Evolutionary conservation across 2,797 vertebrate species (phyloP), one percentile per base, ranked within the genome.

Genomic region (Dryobates pubescens): DNA sequence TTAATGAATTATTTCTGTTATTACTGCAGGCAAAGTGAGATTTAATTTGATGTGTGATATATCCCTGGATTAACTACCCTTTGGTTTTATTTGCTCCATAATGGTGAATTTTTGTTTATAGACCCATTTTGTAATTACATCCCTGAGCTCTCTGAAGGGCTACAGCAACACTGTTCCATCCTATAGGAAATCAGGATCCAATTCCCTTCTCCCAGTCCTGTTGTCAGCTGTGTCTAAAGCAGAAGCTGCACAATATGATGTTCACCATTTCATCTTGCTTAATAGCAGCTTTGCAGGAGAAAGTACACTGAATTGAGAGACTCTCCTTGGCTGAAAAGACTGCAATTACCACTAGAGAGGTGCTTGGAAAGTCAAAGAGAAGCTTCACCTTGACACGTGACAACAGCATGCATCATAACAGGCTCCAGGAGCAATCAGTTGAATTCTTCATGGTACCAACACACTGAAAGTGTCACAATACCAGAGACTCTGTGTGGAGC

Each of bases 1-100:
- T 93, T 96, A 96, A 96, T 96, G 94, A 96, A 96, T 96, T 95
- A 96, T 96, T 96, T 96, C 96, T 96, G 96, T 96, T 96, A 96
- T 96, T 96, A 96, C 95, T 96, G 84, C 94, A 94, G 88, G 94
- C 94, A 95, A 95, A 95, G 94, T 95, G 96, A 95, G 95, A 96
- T 96, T 96, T 96, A 96, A 96, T 96, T 96, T 95, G 91, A 96
- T 96, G 94, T 96, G 96, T 95, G 95, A 96, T 96, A 94, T 96
- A 96, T 95, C 94, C 93, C 94, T 87, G 95, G 95, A 96, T 96
- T 96, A 96, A 96, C 90, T 96, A 95, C 86, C 90, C 86, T 90
- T 96, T 95, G 92, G 86, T 95, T 96, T 96, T 94, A 96, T 96
- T 96, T 93, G 86, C 90, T 96, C 82, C 92, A 94, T 96, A 96